These are phyloP conservation scores for Cercopithecus mitis DNA, from an alignment of 2,797 vertebrate species.

Conservation along the genomic window DNA sequence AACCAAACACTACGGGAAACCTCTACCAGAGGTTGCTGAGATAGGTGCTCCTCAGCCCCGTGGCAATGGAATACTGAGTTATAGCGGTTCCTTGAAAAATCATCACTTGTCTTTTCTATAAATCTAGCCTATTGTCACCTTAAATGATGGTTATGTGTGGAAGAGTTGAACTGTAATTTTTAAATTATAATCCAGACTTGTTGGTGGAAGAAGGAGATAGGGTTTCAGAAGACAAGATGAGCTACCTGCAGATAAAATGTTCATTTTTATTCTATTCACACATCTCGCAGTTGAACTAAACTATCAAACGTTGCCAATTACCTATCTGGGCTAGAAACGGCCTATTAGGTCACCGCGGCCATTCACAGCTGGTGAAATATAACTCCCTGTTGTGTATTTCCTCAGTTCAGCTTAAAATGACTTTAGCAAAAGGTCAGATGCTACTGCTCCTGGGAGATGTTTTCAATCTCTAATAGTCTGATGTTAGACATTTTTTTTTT, in stretches of 20 bases:
- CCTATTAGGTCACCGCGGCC: not conserved
- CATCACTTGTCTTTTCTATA: not conserved
- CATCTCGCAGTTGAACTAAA: not conserved
- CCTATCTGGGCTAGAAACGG: not conserved
- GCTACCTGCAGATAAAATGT: not conserved
- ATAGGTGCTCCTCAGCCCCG: fast-evolving
- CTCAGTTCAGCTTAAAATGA: not conserved
- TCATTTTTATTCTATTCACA: not conserved
- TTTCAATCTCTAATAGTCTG: not conserved
- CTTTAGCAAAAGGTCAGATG: not conserved
- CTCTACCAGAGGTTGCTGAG: fast-evolving
- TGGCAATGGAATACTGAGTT: not conserved
- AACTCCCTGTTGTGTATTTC: not conserved
- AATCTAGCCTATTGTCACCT: not conserved
- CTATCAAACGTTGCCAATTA: not conserved
- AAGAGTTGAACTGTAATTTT: not conserved
- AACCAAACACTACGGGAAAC: fast-evolving
- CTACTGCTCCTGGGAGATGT: not conserved
- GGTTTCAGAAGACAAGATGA: not conserved
- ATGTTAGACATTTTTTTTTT: not conserved
- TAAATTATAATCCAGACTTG: not conserved
- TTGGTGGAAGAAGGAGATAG: not conserved
- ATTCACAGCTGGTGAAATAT: not conserved
- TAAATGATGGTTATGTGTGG: not conserved
- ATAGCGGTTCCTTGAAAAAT: not conserved